These are phyloP conservation scores for Cinclus cinclus DNA, from an alignment of 2,113 vertebrate species.

Conservation along the genomic window DNA sequence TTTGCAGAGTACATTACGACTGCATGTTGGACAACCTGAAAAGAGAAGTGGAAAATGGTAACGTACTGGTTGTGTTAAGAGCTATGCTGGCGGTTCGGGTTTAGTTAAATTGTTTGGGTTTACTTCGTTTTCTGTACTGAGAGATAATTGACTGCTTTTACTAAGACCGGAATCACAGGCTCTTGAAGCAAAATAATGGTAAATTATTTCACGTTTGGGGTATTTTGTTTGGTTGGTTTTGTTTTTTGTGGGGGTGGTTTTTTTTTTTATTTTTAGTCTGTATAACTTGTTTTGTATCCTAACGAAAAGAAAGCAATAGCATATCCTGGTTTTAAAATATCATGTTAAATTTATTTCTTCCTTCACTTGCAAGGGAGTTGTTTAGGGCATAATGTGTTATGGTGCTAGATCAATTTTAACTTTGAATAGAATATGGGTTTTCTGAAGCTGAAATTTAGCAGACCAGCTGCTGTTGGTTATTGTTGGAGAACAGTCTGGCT, in stretches of 20 bases:
- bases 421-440: background rate
- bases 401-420: background rate
- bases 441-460: background rate
- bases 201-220: background rate
- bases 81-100: background rate
- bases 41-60: conserved; percentile 95
- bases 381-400: background rate
- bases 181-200: background rate
- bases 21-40: conserved; percentile 98
- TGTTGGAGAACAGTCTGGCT: background rate
- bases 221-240: background rate
- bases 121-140: background rate
- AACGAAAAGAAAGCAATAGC: background rate
- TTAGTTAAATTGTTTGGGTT: background rate
- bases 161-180: conserved; percentile 1
- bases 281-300: background rate
- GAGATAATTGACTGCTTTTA: background rate
- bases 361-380: background rate
- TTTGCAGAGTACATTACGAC: conserved; percentile 95
- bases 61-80: background rate
- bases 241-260: background rate
- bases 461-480: background rate
- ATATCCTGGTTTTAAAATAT: background rate
- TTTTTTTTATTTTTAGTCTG: background rate
- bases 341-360: background rate